These are phyloP conservation scores for Leptodactylus fuscus DNA, from an alignment of 2,113 vertebrate species.

Conservation along the genomic window DNA sequence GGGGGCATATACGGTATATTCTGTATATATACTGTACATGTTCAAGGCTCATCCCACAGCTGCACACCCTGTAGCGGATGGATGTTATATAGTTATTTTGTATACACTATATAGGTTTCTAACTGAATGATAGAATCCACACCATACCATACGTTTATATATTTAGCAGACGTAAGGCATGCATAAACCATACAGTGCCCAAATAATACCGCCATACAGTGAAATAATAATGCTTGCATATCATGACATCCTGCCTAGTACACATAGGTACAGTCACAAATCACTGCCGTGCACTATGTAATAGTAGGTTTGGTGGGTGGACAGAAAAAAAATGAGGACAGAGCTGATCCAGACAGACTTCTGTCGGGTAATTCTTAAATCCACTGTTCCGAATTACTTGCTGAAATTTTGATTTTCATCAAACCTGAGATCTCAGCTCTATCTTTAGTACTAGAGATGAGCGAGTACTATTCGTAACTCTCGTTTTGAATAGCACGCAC, in stretches of 20 bases:
- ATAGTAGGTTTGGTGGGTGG: background rate
- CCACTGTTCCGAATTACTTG: no score
- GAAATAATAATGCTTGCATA: background rate
- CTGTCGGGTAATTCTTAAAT: no score
- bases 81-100: no score
- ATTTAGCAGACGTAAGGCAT: background rate
- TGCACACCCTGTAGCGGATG: background rate
- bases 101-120: no score
- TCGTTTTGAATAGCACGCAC: no score
- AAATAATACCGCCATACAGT: background rate
- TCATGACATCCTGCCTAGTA: background rate
- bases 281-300: background rate
- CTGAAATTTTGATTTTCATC: background rate
- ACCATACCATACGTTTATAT: background rate
- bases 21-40: no score
- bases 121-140: background rate
- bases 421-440: background rate
- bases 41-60: background rate
- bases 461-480: no score
- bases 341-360: background rate
- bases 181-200: background rate
- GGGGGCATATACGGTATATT: no score
- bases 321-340: background rate
- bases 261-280: background rate
- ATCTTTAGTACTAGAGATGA: no score